Evolutionary conservation across 2,797 vertebrate species (phyloP).

Genomic region (Coendou prehensilis): DNA sequence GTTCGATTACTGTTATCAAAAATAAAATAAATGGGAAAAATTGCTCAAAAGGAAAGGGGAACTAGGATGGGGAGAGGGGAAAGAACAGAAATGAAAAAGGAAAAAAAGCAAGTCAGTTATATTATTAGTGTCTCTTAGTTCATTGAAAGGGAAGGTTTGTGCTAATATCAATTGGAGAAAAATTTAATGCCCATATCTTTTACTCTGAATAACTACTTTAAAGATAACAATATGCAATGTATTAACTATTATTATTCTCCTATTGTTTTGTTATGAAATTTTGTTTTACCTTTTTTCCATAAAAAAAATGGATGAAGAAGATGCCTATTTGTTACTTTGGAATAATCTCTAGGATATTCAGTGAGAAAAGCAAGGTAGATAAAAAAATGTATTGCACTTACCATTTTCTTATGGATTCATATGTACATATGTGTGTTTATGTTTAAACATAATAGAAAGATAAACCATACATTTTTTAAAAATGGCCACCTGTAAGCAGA

Average conservation of each 20-base stretch:
- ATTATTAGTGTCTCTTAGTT: background rate
- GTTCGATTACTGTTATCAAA: no score
- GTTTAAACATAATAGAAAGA: slow-evolving; percentile 34
- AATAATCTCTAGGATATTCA: background rate
- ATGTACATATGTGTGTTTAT: background rate
- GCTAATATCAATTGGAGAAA: background rate
- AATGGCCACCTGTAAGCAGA: background rate
- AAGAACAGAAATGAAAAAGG: background rate
- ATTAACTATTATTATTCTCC: background rate
- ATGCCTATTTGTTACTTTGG: background rate
- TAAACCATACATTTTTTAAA: background rate
- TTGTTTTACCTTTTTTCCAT: background rate
- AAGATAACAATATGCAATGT: background rate
- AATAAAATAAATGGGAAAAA: background rate
- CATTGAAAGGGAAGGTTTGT: background rate
- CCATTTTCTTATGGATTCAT: background rate
- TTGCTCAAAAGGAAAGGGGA: background rate
- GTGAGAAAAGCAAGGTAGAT: background rate
- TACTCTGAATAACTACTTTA: background rate
- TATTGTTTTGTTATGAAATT: background rate
- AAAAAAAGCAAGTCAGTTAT: background rate
- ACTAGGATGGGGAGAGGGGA: background rate
- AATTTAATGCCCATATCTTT: background rate
- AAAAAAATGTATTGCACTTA: background rate
- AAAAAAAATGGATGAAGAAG: background rate